Evolutionary conservation across 2,888 invertebrate genomes (phyloP).

Genomic region (Aphidius colemani): DNA sequence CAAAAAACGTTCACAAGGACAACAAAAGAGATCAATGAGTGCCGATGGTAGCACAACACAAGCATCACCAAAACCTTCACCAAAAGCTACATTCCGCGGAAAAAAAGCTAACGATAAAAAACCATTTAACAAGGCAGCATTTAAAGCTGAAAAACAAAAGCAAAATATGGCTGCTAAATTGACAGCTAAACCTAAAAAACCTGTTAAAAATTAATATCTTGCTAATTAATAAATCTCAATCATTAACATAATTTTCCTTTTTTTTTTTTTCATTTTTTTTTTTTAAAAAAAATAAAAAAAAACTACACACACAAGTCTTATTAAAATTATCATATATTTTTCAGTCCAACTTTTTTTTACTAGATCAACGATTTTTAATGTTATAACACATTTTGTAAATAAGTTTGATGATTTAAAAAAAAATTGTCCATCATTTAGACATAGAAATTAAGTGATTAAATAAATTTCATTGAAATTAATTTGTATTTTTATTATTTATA

Average conservation of each 20-base stretch:
- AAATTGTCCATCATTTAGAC: no score
- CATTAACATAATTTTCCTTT: constrained; percentile 11
- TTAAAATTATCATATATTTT: no score
- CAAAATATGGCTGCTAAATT: constrained; percentile 65
- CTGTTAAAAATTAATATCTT: constrained; percentile 21
- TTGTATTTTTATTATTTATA: constrained; percentile 37
- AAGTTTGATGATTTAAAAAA: no score
- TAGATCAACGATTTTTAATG: no score
- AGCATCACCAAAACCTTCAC: not conserved
- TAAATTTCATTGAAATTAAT: constrained; percentile 30
- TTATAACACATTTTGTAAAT: no score
- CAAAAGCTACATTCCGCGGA: constrained; percentile 60
- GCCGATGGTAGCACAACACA: not conserved
- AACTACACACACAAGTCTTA: no score
- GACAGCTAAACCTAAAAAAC: constrained; percentile 51
- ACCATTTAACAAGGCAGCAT: constrained; percentile 61
- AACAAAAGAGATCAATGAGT: constrained; percentile 29
- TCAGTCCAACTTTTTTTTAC: no score
- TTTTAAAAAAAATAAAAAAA: no score
- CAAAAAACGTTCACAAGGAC: constrained; percentile 37
- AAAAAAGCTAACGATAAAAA: constrained; percentile 65
- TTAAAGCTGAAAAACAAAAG: constrained; percentile 64
- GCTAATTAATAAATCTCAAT: not conserved
- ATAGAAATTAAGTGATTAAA: constrained; percentile 24
- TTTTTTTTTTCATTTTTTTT: no score